These are phyloP conservation scores for Drosophila bipectinata DNA, from an alignment of 1,140 invertebrate species.

Conservation along the genomic window DNA sequence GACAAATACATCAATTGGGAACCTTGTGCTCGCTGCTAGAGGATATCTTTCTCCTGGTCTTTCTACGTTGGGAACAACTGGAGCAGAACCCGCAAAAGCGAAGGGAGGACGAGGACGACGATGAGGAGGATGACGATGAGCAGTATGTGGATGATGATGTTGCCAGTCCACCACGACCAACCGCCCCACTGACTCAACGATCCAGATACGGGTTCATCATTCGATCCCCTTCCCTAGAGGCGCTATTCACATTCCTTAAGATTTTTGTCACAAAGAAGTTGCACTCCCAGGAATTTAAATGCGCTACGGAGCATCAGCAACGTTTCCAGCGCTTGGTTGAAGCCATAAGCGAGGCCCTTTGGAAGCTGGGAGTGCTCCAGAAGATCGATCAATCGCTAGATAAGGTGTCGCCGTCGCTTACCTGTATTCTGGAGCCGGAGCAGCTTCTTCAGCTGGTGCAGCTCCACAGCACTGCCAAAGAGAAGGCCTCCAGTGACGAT, in stretches of 20 bases:
- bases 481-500: slow-evolving; percentile 78
- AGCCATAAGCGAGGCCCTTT: slow-evolving; percentile 67
- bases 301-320: slow-evolving; percentile 45
- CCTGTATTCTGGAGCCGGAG: slow-evolving; percentile 58
- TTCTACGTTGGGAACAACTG: slow-evolving; percentile 77
- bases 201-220: slow-evolving; percentile 75
- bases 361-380: slow-evolving; percentile 72
- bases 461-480: slow-evolving; percentile 51
- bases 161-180: slow-evolving; percentile 11
- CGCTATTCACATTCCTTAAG: slow-evolving; percentile 71
- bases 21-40: slow-evolving; percentile 67
- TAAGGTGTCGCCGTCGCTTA: slow-evolving; percentile 13
- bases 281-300: slow-evolving; percentile 75
- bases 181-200: not conserved
- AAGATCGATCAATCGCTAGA: slow-evolving; percentile 67
- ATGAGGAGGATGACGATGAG: slow-evolving; percentile 55
- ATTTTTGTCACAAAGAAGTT: slow-evolving; percentile 73
- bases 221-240: slow-evolving; percentile 44
- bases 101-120: slow-evolving; percentile 25
- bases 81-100: slow-evolving; percentile 18
- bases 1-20: slow-evolving; percentile 62
- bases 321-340: slow-evolving; percentile 70
- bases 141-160: slow-evolving; percentile 70
- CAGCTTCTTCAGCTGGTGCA: slow-evolving; percentile 69
- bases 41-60: slow-evolving; percentile 73